A percentile compares a stretch with the other conserved stretches of the same genome.
Evolutionary conservation across 2,797 vertebrate genomes (phyloP).

Genomic region (Chaetophractus vellerosus): DNA sequence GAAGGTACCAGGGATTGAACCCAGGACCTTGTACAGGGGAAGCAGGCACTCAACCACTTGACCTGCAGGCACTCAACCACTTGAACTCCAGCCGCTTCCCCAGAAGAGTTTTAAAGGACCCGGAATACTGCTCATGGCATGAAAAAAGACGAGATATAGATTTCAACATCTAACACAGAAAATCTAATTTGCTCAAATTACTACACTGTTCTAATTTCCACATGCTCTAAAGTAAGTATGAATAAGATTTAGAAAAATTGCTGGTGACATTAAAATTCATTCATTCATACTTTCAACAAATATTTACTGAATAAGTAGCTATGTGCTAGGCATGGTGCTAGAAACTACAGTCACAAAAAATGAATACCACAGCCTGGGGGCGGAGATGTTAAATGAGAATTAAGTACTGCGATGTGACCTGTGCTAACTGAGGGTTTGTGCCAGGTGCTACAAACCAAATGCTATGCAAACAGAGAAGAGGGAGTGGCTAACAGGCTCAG

Average conservation of each 20-base stretch:
- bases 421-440: no score
- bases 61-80: no score
- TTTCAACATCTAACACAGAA: slow-evolving; percentile 65
- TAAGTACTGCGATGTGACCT: not conserved
- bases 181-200: slow-evolving; percentile 63
- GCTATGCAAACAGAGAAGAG: not conserved
- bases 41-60: no score
- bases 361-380: not conserved
- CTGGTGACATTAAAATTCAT: slow-evolving; percentile 73
- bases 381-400: not conserved
- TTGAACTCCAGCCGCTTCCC: no score
- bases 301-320: slow-evolving; percentile 54
- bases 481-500: not conserved
- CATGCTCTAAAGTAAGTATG: slow-evolving; percentile 58
- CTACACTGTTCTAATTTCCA: slow-evolving; percentile 70
- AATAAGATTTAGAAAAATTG: slow-evolving; percentile 66
- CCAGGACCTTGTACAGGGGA: no score
- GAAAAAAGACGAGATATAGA: not conserved
- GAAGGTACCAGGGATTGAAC: no score
- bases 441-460: not conserved
- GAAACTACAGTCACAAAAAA: slow-evolving; percentile 18
- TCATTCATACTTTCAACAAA: slow-evolving; percentile 61
- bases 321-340: slow-evolving; percentile 2
- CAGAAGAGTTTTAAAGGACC: not conserved
- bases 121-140: not conserved